Base-by-base conservation (phyloP, 2,113 vertebrate genomes). In the Chlorocebus sabaeus region DNA sequence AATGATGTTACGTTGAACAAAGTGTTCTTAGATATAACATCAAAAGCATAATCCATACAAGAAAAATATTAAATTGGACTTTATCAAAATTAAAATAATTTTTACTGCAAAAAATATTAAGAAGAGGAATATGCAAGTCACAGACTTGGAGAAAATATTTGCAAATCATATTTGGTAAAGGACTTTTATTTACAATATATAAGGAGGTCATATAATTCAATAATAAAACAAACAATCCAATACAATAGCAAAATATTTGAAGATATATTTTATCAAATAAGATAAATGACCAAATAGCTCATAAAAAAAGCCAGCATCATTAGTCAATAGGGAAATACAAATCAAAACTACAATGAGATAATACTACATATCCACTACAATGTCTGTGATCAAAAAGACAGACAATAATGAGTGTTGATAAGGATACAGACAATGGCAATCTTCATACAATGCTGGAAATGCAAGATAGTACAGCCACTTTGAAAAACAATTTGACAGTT, bases 41-140 rank as follows among this genome's bases (percentile, higher is more conserved):
- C 25, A 93, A 82, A 86, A 59, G 30, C 27, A 75, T 59, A 27
- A 16, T 32, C 35, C 20, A 72, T 80, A 73, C 67, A 89, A 83
- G 50, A 92, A 70, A 70, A 30, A 30, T 89, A 45, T 22, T 18
- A 45, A 88, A 55, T 83, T 79, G 67, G 35, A 59, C 25, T 57
- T 67, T 43, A 78, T 38, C 35, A 79, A 89, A 89, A 80, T 85
- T 30, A 73, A 84, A 76, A 32, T 85, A 67, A 72, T 20, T 90
- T 93, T 95, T 57, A 48, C 35, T 81, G 55, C 27, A 64, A 32
- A 64, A 64, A 32, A n/a, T 68, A n/a, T 68, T 68, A n/a, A 50
- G 43, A 59, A 84, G 76, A 78, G 45, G 3, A 82, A 95, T 67
- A 80, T 61, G 20, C 18, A 67, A 75, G 48, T 70, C 83, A 80